phyloP scores from a whole-genome alignment of 2,797 vertebrate species.

The Parotocinclus haroldoi region DNA sequence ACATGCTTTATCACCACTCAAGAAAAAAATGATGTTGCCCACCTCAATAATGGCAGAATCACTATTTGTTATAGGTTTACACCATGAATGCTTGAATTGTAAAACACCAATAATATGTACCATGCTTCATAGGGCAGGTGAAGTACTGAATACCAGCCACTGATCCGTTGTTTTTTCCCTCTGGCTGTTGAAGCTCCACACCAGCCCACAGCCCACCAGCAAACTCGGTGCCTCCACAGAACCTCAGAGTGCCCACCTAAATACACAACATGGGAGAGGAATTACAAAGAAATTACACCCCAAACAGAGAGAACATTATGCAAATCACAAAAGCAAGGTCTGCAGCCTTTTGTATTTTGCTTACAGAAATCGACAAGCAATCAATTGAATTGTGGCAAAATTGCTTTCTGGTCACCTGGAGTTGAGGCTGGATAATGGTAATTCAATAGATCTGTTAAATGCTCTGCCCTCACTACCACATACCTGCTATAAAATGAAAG shows the following conservation, averaged over 20 bases:
- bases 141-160: constrained; percentile 94
- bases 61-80: too few species aligned
- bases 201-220: constrained; percentile 94
- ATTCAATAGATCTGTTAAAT: constrained; percentile 38
- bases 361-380: constrained; percentile 16
- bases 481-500: too few species aligned
- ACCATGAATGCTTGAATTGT: too few species aligned
- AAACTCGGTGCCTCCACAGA: constrained; percentile 92
- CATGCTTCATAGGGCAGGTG: constrained; percentile 80
- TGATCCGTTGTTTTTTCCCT: constrained; percentile 93
- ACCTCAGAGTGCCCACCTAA: constrained; percentile 88
- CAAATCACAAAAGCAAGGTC: not conserved
- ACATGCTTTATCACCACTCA: too few species aligned
- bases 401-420: constrained; percentile 25
- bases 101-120: constrained; percentile 57
- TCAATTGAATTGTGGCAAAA: constrained; percentile 22
- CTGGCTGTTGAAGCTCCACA: constrained; percentile 88
- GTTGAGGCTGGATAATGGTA: constrained; percentile 26
- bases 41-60: too few species aligned
- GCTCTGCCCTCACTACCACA: constrained; percentile 34
- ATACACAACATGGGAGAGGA: not conserved
- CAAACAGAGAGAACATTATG: constrained; percentile 7
- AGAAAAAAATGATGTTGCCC: too few species aligned
- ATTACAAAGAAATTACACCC: not conserved
- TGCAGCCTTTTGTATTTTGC: too few species aligned